Conservation (phyloP, 2,888 invertebrate species). For the Tetramorium bicarinatum region DNA sequence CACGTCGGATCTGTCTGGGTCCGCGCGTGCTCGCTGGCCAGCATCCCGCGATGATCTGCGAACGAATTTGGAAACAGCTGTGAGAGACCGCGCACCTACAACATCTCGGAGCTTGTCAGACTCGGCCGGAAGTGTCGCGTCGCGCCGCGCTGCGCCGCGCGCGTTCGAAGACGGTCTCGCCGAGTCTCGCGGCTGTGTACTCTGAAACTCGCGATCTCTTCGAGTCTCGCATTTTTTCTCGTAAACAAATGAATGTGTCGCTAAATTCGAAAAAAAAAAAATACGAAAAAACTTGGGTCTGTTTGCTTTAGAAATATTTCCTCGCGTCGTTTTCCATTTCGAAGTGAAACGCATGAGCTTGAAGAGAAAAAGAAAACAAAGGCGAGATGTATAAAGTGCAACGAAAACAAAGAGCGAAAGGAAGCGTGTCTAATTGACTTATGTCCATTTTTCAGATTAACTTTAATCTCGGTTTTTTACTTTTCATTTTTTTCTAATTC, state of each 20-base stretch:
- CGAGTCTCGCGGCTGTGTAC: too few species aligned
- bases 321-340: not conserved
- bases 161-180: constrained; percentile 11
- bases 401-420: constrained; percentile 2
- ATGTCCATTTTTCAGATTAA: too few species aligned
- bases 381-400: not conserved
- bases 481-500: too few species aligned
- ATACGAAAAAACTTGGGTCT: not conserved
- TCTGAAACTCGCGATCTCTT: constrained; percentile 32
- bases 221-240: not conserved
- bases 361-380: not conserved
- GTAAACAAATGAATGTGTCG: not conserved
- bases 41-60: constrained; percentile 49
- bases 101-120: constrained; percentile 60
- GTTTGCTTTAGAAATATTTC: not conserved
- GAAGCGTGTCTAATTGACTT: not conserved
- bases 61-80: constrained; percentile 57
- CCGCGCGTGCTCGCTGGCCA: constrained; percentile 27
- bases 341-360: not conserved
- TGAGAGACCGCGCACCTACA: constrained; percentile 45
- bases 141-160: constrained; percentile 13
- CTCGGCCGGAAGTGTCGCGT: constrained; percentile 37
- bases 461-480: too few species aligned
- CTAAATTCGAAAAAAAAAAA: not conserved
- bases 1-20: constrained; percentile 60